Evolutionary conservation across 1,140 invertebrate species (phyloP).

Genomic region (Caenorhabditis briggsae): DNA sequence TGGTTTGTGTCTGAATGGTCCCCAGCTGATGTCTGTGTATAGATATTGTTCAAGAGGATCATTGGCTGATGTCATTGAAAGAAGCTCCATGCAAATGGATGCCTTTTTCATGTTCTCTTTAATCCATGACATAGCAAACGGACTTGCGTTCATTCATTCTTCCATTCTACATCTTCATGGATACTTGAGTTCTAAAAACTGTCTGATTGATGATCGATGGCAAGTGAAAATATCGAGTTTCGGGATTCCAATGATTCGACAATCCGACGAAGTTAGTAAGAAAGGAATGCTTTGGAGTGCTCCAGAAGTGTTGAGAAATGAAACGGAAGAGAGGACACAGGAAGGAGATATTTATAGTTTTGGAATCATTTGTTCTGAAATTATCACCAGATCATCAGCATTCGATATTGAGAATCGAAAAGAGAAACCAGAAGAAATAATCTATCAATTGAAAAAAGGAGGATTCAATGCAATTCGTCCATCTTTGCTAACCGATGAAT

Average conservation of each 20-base stretch:
- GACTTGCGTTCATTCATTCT: slow-evolving; percentile 5
- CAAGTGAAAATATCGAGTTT: slow-evolving; percentile 21
- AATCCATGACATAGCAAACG: slow-evolving; percentile 12
- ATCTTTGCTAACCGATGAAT: slow-evolving; percentile 60
- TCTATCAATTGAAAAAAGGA: slow-evolving; percentile 67
- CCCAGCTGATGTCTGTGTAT: slow-evolving; percentile 63
- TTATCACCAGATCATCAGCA: slow-evolving; percentile 81
- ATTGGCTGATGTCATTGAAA: background rate
- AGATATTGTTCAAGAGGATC: slow-evolving; percentile 57
- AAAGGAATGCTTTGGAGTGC: slow-evolving; percentile 87
- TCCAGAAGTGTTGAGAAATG: slow-evolving; percentile 89
- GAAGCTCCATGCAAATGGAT: slow-evolving; percentile 11
- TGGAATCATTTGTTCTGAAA: slow-evolving; percentile 75
- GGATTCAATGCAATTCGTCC: slow-evolving; percentile 64
- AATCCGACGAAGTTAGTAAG: background rate
- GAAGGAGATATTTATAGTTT: slow-evolving; percentile 74
- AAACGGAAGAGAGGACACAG: slow-evolving; percentile 64
- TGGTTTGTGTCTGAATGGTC: slow-evolving; percentile 67
- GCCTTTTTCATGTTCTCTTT: slow-evolving; percentile 24
- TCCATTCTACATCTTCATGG: slow-evolving; percentile 21
- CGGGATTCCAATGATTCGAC: background rate
- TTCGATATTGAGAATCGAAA: slow-evolving; percentile 68
- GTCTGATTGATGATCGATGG: slow-evolving; percentile 56
- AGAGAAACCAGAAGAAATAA: slow-evolving; percentile 68
- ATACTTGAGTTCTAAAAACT: slow-evolving; percentile 10